Conservation (phyloP, 2,113 vertebrate genomes). For the Lepisosteus osseus region DNA sequence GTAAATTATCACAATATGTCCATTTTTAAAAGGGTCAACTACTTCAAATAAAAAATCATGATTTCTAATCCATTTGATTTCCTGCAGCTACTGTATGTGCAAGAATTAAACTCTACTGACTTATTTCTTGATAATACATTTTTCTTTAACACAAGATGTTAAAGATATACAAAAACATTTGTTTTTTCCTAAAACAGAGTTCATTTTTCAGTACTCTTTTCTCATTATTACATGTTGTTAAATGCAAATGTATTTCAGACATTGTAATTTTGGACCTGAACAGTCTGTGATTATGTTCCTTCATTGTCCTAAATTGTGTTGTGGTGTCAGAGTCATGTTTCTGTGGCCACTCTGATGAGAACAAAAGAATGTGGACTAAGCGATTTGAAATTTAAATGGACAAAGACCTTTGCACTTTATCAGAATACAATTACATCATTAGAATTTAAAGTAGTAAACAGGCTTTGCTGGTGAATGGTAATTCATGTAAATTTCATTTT, state of each 20-base stretch:
- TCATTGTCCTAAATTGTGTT: neutral
- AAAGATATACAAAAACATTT: no score
- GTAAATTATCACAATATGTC: neutral
- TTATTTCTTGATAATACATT: no score
- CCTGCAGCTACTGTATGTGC: neutral
- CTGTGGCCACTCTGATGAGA: neutral
- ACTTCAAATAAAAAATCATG: neutral
- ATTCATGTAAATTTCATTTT: slow-evolving; percentile 4
- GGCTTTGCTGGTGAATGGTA: neutral
- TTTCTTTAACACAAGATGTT: no score
- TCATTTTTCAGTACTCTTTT: no score
- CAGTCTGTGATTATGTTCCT: no score
- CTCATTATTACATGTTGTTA: no score
- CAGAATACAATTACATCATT: slow-evolving; percentile 10
- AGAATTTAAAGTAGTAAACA: slow-evolving; percentile 5
- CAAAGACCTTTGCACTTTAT: slow-evolving; percentile 1
- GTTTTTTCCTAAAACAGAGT: no score
- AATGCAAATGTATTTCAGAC: no score
- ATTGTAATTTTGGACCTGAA: no score
- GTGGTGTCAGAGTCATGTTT: slow-evolving; percentile 1
- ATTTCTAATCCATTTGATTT: neutral
- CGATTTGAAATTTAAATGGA: slow-evolving; percentile 14
- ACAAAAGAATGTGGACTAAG: neutral
- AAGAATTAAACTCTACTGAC: neutral
- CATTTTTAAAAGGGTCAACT: neutral